Base-by-base conservation (phyloP, 2,888 invertebrate species). In the Flexamia atlantica region DNA sequence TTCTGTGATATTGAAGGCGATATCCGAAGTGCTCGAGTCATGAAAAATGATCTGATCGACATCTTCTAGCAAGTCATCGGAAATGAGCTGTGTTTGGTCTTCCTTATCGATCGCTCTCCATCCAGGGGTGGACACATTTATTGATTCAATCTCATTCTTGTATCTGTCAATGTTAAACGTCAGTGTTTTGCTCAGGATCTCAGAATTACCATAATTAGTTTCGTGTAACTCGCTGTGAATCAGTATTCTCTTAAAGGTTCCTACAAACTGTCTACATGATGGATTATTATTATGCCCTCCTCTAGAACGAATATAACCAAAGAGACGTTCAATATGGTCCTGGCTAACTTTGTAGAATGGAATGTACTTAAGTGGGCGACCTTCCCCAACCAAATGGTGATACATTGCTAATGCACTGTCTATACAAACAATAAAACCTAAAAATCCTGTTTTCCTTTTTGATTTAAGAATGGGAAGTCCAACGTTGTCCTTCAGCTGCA, bases 381-480 rank as follows among this genome's bases (percentile, higher is more conserved):
- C 12, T 57, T 57, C 57, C 20, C 20, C 70, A 14, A 74, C 68
- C 23, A 46, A 30, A 9, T 82, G n/a, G 0, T 84, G 0, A 74
- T 50, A 82, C n/a, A 42, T 25, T 10, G 40, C 42, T 9, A 42
- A 46, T 0, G 60, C 28, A n/a, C 81, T 83, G 20, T 79, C 32
- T 3, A 83, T 76, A 20, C 80, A 68, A 0, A 82, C n/a, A 4
- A 83, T 20, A 50, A 84, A 70, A 3, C 84, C 83, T 50, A 80
- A 28, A 53, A 83, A 50, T 32, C 72, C 82, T n/a, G 80, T 83
- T 30, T 81, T 84, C 12, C 70, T 23, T 17, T n/a, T 32, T 23
- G 82, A 82, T 28, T 9, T 7, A 12, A 82, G n/a, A 70, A 82
- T 82, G n/a, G 70, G 70, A 17, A 20, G 42, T 32, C 68, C 68